A percentile compares a stretch with the other conserved stretches of the same genome.
These are phyloP conservation scores for Gallinago paraguaiae DNA, from an alignment of 2,113 vertebrate species.

Conservation along the genomic window DNA sequence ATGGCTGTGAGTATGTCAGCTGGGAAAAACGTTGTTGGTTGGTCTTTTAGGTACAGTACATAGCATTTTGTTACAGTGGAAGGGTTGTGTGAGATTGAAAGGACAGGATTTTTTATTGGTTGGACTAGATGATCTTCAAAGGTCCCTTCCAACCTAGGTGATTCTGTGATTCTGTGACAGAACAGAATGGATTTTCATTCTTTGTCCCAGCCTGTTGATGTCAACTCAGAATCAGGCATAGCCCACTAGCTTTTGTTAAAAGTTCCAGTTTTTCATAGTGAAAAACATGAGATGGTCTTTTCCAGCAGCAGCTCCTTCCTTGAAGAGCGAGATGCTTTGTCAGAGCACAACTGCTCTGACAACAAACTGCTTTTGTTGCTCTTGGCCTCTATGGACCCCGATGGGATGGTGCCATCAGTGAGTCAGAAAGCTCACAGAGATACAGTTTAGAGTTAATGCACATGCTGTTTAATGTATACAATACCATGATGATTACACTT, in stretches of 20 bases:
- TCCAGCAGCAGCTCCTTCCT: neutral
- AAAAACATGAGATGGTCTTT: neutral
- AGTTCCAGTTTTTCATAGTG: neutral
- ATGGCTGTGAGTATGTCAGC: neutral
- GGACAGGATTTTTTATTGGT: neutral
- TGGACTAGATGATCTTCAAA: no score
- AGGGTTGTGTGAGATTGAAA: neutral
- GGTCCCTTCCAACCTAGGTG: no score
- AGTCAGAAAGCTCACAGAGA: neutral
- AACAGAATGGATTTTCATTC: neutral
- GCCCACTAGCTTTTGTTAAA: neutral
- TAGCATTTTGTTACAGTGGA: neutral
- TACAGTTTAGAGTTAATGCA: neutral
- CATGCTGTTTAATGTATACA: neutral
- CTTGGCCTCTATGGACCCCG: neutral
- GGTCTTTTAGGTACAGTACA: neutral
- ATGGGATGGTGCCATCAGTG: neutral
- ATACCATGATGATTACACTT: neutral
- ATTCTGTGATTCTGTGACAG: neutral
- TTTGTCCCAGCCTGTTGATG: fast-evolving
- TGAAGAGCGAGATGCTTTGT: neutral
- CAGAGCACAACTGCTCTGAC: neutral
- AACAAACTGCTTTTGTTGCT: neutral
- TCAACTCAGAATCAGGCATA: neutral
- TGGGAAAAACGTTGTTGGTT: neutral